phyloP scores from a whole-genome alignment of 2,888 invertebrate species.

The Aphodius granarius region DNA sequence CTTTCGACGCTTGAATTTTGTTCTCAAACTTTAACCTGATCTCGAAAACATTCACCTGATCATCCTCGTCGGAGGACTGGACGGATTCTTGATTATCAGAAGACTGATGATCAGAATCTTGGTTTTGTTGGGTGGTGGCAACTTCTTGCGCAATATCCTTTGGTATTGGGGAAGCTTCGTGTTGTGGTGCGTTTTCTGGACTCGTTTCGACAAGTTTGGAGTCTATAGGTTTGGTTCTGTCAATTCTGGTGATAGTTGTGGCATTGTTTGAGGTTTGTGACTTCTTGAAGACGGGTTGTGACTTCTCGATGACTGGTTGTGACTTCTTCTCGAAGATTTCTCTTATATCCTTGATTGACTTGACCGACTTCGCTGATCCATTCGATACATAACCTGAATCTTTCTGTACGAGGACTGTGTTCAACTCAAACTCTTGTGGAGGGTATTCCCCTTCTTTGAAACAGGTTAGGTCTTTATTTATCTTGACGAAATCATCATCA shows the following conservation, averaged over 20 bases:
- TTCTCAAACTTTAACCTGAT: constrained; percentile 25
- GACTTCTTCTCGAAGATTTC: not conserved
- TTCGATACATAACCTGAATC: not conserved
- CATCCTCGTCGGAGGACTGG: constrained; percentile 41
- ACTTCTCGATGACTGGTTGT: not conserved
- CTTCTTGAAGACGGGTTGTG: too few relatives aligned
- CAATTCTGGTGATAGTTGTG: not conserved
- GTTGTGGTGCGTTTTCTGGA: not conserved
- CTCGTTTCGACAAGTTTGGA: not conserved
- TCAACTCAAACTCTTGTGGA: not conserved
- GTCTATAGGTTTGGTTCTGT: not conserved
- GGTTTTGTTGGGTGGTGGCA: not conserved
- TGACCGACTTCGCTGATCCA: not conserved
- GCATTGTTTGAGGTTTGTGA: too few relatives aligned
- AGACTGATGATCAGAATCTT: constrained; percentile 20
- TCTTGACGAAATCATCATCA: not conserved
- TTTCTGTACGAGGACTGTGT: not conserved
- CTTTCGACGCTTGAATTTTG: constrained; percentile 10
- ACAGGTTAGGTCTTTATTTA: not conserved
- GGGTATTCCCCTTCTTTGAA: not conserved
- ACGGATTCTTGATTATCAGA: constrained; percentile 32
- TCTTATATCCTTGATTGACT: not conserved
- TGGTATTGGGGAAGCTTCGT: not conserved
- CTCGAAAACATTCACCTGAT: constrained; percentile 35
- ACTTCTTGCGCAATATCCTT: constrained; percentile 26